These are phyloP conservation scores for Etia nguti DNA, from an alignment of 2,113 vertebrate genomes.

Conservation along the genomic window DNA sequence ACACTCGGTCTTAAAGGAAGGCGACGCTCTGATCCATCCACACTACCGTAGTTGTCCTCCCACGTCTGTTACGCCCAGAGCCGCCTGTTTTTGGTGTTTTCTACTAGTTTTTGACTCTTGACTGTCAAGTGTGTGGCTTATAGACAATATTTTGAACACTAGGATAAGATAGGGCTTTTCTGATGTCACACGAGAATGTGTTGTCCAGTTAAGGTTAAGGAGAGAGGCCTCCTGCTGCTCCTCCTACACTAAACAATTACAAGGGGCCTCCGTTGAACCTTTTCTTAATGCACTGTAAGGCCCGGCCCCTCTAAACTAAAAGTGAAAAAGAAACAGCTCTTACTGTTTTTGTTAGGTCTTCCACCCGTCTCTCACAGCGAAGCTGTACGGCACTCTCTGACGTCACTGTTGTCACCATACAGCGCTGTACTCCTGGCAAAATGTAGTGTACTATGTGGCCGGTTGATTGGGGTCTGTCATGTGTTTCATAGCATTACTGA, in stretches of 20 bases:
- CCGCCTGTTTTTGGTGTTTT: slow-evolving; percentile 20
- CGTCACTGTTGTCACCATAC: slow-evolving; percentile 11
- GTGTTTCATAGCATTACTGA: slow-evolving; percentile 32
- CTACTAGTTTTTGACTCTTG: slow-evolving; percentile 30
- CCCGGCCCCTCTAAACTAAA: slow-evolving; percentile 12
- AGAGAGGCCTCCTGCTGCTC: slow-evolving; percentile 4
- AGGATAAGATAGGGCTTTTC: slow-evolving; percentile 45
- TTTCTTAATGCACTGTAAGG: slow-evolving; percentile 59
- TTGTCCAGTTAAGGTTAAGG: slow-evolving; percentile 34
- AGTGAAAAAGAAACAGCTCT: slow-evolving; percentile 15
- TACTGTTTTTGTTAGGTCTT: slow-evolving; percentile 63
- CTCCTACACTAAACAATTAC: slow-evolving; percentile 6
- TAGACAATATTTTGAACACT: slow-evolving; percentile 41
- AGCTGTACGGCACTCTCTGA: slow-evolving; percentile 59
- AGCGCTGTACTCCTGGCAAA: slow-evolving; percentile 22
- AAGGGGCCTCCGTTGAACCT: slow-evolving; percentile 33
- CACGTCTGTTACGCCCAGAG: slow-evolving; percentile 46
- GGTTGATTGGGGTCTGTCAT: slow-evolving; percentile 26
- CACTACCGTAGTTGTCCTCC: not conserved
- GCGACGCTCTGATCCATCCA: slow-evolving; percentile 23
- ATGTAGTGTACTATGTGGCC: slow-evolving; percentile 30
- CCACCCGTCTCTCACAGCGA: slow-evolving; percentile 58
- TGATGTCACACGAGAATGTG: slow-evolving; percentile 54
- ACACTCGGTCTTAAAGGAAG: not conserved
- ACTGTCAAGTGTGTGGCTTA: slow-evolving; percentile 44